Percentiles rank a stretch among this genome's conserved stretches.
Conservation (phyloP, 1,140 invertebrate genomes). For the Aphelenchoides fujianensis region DNA sequence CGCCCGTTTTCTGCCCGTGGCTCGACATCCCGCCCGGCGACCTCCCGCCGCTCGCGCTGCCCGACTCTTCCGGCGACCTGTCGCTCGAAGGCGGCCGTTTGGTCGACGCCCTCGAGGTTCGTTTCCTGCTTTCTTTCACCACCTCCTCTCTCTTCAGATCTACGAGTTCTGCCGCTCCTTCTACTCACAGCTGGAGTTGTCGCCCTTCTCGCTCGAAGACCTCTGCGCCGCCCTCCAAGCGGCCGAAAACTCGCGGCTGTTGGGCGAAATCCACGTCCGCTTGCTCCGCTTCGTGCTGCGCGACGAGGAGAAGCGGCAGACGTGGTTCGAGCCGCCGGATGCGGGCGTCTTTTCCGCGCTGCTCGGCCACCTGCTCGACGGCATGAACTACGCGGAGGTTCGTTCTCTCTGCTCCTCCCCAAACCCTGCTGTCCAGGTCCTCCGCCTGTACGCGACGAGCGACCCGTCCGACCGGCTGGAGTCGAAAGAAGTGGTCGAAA, state of each 20-base stretch:
- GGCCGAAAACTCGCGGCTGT: background rate
- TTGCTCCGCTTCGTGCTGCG: background rate
- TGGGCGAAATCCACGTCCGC: background rate
- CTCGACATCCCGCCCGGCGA: too few species aligned
- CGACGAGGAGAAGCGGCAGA: too few species aligned
- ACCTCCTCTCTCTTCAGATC: background rate
- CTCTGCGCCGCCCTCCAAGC: background rate
- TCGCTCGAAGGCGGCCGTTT: background rate
- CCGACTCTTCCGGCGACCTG: background rate
- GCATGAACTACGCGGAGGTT: background rate
- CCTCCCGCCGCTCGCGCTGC: background rate
- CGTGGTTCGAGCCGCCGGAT: too few species aligned
- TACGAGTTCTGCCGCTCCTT: background rate
- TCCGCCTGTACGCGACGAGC: too few species aligned
- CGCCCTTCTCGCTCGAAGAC: constrained; percentile 1
- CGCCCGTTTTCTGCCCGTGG: too few species aligned
- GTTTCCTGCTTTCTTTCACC: background rate
- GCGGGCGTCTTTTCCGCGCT: background rate
- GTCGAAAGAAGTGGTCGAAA: too few species aligned
- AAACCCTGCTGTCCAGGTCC: too few species aligned
- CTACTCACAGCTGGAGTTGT: background rate
- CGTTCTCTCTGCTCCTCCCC: background rate
- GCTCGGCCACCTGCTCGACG: background rate
- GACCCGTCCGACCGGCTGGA: too few species aligned
- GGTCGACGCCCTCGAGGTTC: background rate